Conservation (phyloP, 2,113 vertebrate species). For the Anser cygnoides region DNA sequence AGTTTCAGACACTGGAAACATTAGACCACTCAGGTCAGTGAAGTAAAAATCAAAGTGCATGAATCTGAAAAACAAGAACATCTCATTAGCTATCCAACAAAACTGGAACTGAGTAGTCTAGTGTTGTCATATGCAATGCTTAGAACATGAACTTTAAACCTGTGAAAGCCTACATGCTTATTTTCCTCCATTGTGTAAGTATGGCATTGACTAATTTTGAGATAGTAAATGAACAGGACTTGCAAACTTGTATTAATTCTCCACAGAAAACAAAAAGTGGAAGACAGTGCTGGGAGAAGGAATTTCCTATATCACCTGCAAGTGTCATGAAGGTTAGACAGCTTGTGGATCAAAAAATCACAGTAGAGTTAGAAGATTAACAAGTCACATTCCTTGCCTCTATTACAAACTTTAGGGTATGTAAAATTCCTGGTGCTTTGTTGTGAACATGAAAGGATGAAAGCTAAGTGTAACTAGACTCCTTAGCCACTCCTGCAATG, state of each 20-base stretch:
- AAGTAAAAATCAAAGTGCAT: not conserved
- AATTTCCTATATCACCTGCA: not conserved
- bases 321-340: not conserved
- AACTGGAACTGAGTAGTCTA: not conserved
- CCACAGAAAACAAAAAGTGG: not conserved
- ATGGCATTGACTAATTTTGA: not conserved
- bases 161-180: fast-evolving
- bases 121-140: not conserved
- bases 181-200: not conserved
- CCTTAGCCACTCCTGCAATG: not conserved
- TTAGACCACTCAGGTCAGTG: not conserved
- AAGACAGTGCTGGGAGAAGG: not conserved
- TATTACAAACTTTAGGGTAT: not conserved
- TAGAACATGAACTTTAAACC: not conserved
- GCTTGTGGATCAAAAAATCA: not conserved
- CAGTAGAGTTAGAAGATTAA: not conserved
- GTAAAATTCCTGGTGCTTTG: not conserved
- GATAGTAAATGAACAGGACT: not conserved
- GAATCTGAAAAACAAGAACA: not conserved
- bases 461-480: not conserved
- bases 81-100: not conserved
- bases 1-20: not conserved
- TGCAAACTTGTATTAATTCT: not conserved
- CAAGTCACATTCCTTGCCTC: not conserved
- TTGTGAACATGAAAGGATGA: not conserved